Conservation (phyloP, 2,113 vertebrate species). For the Lethenteron reissneri region DNA sequence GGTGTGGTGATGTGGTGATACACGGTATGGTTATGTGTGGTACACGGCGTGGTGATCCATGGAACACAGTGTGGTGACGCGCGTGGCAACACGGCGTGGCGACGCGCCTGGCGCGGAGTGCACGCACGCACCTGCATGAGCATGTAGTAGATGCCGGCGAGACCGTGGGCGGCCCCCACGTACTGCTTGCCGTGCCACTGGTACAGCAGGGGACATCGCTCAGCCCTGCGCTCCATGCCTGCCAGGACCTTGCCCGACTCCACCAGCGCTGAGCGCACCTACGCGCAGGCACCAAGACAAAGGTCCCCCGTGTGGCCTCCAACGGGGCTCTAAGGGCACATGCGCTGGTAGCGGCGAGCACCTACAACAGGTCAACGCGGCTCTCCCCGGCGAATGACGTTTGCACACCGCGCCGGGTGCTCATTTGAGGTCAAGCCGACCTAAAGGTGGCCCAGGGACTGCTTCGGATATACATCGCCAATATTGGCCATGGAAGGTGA, state of each 20-base stretch:
- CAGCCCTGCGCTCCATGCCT: conserved; percentile 50
- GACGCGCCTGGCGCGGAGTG: not conserved
- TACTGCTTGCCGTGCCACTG: conserved; percentile 96
- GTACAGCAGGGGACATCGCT: conserved; percentile 71
- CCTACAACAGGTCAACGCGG: no score
- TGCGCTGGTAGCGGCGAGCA: not conserved
- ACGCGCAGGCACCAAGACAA: conserved; percentile 2
- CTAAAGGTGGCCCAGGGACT: no score
- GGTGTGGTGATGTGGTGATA: no score
- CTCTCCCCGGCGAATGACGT: no score
- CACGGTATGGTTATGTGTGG: no score
- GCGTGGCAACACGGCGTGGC: not conserved
- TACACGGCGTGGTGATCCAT: no score
- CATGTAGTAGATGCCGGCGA: conserved; percentile 72
- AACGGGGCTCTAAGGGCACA: not conserved
- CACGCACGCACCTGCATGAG: conserved; percentile 50
- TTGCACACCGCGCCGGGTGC: no score
- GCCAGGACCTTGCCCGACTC: conserved; percentile 67
- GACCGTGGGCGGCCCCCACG: conserved; percentile 67
- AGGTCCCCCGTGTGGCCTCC: not conserved
- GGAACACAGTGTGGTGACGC: no score
- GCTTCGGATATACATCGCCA: no score
- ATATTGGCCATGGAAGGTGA: no score
- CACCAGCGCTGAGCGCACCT: conserved; percentile 58
- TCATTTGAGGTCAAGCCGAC: no score